Percentiles rank a stretch among this genome's conserved stretches.
These are phyloP conservation scores for Drosophila monieri DNA, from an alignment of 2,888 invertebrate species.

Conservation along the genomic window DNA sequence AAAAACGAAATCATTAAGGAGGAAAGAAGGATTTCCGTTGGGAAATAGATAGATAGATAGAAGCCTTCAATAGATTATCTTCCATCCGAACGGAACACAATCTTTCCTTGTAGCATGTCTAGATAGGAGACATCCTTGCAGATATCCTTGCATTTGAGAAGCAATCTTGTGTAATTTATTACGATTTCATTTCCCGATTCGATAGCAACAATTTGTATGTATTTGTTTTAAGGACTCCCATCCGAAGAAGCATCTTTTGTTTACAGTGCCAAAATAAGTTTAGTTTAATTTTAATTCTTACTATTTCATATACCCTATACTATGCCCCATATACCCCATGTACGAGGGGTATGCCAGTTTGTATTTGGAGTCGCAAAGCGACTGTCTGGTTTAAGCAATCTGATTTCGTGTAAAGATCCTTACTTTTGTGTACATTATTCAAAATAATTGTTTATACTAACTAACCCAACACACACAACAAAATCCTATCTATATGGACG, in stretches of 20 bases:
- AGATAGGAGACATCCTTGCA: slow-evolving; percentile 32
- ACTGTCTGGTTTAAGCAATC: slow-evolving; percentile 25
- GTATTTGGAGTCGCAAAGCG: slow-evolving; percentile 40
- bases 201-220: slow-evolving; percentile 53
- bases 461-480: slow-evolving; percentile 10
- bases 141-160: slow-evolving; percentile 51
- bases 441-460: slow-evolving; percentile 43
- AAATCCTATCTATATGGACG: slow-evolving; percentile 46
- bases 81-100: not conserved
- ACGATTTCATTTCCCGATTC: slow-evolving; percentile 40
- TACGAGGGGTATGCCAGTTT: slow-evolving; percentile 21
- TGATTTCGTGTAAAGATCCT: slow-evolving; percentile 30
- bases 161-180: slow-evolving; percentile 64
- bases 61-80: not conserved
- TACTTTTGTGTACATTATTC: slow-evolving; percentile 47
- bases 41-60: not conserved
- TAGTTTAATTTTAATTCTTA: slow-evolving; percentile 73
- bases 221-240: slow-evolving; percentile 46
- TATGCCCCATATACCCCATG: no score
- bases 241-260: slow-evolving; percentile 67
- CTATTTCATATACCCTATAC: slow-evolving; percentile 19
- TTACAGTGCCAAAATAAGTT: slow-evolving; percentile 81
- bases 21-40: not conserved
- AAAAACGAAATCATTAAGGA: slow-evolving; percentile 46
- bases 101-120: slow-evolving; percentile 7